Conservation (phyloP, 2,888 invertebrate species). For the Meloe dianella region DNA sequence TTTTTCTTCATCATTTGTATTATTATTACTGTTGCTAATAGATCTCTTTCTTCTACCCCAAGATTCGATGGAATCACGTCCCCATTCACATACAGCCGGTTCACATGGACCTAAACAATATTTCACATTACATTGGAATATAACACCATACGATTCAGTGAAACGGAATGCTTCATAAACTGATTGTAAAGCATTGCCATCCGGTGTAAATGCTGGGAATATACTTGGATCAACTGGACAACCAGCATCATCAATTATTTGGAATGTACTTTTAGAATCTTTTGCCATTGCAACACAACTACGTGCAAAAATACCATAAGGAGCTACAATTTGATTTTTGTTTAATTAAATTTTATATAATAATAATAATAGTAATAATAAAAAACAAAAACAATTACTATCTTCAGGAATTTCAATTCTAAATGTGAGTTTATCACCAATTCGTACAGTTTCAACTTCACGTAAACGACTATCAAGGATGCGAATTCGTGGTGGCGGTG, state of each 20-base stretch:
- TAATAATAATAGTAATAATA: no score
- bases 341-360: not conserved
- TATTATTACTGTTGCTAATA: slow-evolving; percentile 61
- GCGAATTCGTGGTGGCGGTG: slow-evolving; percentile 91
- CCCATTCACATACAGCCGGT: slow-evolving; percentile 91
- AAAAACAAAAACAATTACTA: slow-evolving; percentile 68
- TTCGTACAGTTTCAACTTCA: slow-evolving; percentile 93
- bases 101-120: slow-evolving; percentile 95
- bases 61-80: slow-evolving; percentile 86
- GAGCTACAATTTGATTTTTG: slow-evolving; percentile 72
- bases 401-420: slow-evolving; percentile 96
- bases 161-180: slow-evolving; percentile 95
- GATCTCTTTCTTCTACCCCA: slow-evolving; percentile 91
- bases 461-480: slow-evolving; percentile 85
- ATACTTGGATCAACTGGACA: slow-evolving; percentile 93
- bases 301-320: slow-evolving; percentile 93
- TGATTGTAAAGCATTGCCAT: slow-evolving; percentile 88
- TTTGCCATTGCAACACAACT: slow-evolving; percentile 97
- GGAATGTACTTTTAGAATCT: slow-evolving; percentile 94
- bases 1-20: slow-evolving; percentile 68
- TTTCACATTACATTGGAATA: slow-evolving; percentile 96
- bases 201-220: slow-evolving; percentile 90
- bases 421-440: slow-evolving; percentile 93
- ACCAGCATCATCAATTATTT: slow-evolving; percentile 94
- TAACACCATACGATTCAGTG: slow-evolving; percentile 94